These are phyloP conservation scores for Schizopygopsis malacanthus DNA, from an alignment of 2,797 vertebrate species.

Conservation along the genomic window DNA sequence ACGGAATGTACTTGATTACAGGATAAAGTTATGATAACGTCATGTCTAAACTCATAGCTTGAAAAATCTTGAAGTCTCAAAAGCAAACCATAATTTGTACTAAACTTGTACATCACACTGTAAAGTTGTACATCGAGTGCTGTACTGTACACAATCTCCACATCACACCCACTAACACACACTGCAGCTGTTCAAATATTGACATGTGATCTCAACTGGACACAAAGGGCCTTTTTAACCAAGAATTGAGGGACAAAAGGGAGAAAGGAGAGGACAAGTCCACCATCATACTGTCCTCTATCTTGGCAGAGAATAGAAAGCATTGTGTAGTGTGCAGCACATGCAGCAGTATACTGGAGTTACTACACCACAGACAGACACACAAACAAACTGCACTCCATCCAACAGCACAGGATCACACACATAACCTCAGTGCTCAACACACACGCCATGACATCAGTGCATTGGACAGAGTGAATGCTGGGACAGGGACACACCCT, in stretches of 20 bases:
- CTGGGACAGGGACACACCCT: conserved; percentile 30
- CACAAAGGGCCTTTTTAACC: conserved; percentile 59
- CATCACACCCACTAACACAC: conserved; percentile 50
- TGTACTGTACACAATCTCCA: conserved; percentile 32
- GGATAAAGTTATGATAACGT: neutral
- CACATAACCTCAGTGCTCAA: neutral
- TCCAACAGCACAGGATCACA: conserved; percentile 27
- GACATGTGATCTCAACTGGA: conserved; percentile 58
- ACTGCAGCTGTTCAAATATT: conserved; percentile 66
- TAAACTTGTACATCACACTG: neutral
- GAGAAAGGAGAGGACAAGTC: conserved; percentile 52
- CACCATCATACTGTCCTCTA: conserved; percentile 41
- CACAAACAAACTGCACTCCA: conserved; percentile 27
- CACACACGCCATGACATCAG: conserved; percentile 32
- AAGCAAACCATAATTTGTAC: neutral
- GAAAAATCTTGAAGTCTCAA: neutral
- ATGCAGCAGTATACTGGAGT: conserved; percentile 20
- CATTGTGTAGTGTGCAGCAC: conserved; percentile 40
- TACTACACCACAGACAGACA: conserved; percentile 34
- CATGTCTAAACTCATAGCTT: neutral
- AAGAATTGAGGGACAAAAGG: conserved; percentile 53
- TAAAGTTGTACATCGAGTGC: conserved; percentile 3
- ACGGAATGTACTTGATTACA: neutral
- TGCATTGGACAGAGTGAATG: conserved; percentile 17
- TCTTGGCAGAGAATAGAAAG: conserved; percentile 44